Percentiles rank a stretch among this genome's conserved stretches.
phyloP scores from a whole-genome alignment of 2,797 vertebrate species.

The Oreochromis grahami region DNA sequence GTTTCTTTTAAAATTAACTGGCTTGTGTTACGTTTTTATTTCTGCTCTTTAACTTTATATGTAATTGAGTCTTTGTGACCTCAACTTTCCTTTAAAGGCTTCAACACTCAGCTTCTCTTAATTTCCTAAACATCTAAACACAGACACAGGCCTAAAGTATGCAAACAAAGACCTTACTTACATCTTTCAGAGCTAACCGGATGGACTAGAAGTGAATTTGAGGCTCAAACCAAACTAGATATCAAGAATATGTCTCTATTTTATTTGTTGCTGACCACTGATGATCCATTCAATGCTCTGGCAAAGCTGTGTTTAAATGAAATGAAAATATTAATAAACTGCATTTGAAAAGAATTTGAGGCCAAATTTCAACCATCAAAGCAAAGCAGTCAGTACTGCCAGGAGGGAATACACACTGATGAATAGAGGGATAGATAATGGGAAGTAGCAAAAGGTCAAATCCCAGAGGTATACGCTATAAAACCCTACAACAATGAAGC shows the following conservation, averaged over 20 bases:
- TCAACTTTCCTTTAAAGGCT: not conserved
- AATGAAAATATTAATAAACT: not conserved
- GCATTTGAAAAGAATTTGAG: not conserved
- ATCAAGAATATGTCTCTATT: not conserved
- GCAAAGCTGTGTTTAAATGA: not conserved
- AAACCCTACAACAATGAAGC: not conserved
- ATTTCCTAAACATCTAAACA: not conserved
- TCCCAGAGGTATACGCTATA: not conserved
- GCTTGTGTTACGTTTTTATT: not conserved
- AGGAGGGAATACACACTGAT: not conserved
- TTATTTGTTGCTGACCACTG: not conserved
- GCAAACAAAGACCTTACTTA: not conserved
- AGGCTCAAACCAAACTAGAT: not conserved
- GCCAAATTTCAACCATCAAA: not conserved
- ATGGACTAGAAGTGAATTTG: not conserved
- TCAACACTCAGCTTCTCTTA: not conserved
- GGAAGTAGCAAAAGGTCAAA: not conserved
- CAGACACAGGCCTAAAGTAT: not conserved
- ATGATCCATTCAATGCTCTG: not conserved
- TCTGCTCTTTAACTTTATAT: not conserved
- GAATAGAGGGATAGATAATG: not conserved
- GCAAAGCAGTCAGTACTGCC: not conserved
- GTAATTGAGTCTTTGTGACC: not conserved
- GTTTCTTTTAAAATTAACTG: constrained; percentile 9
- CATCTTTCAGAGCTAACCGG: not conserved